phyloP scores from a whole-genome alignment of 2,888 invertebrate genomes.

The Hirtodrosophila alboralis region DNA sequence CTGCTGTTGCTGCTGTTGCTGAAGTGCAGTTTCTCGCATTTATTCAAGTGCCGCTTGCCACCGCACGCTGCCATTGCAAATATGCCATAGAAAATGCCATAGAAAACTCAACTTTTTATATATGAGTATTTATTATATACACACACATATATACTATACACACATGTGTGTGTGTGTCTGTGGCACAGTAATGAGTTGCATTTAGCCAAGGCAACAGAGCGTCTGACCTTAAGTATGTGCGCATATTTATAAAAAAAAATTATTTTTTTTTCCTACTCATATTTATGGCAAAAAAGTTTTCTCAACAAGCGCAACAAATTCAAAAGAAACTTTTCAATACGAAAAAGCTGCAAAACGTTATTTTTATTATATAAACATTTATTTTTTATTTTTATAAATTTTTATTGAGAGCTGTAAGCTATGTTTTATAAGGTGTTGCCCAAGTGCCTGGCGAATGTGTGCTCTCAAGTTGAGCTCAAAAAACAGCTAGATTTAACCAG shows the following conservation, averaged over 20 bases:
- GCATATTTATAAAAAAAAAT: too few relatives aligned
- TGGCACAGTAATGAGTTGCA: constrained; percentile 70
- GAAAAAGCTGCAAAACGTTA: constrained; percentile 25
- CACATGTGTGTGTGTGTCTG: constrained; percentile 33
- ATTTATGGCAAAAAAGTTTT: constrained; percentile 36
- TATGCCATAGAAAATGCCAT: constrained; percentile 69
- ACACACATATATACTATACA: constrained; percentile 8
- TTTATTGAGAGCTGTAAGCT: too few relatives aligned
- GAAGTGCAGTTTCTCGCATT: constrained; percentile 53
- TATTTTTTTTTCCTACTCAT: too few relatives aligned
- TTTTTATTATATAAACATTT: constrained; percentile 11
- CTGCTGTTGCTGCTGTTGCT: constrained; percentile 46
- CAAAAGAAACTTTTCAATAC: constrained; percentile 42
- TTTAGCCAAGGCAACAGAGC: constrained; percentile 64
- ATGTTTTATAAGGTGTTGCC: constrained; percentile 52
- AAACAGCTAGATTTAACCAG: too few relatives aligned
- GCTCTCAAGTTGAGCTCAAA: too few relatives aligned
- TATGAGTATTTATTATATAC: constrained; percentile 53
- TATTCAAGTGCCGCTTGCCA: constrained; percentile 57
- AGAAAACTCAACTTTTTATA: constrained; percentile 30
- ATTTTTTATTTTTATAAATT: constrained; percentile 24
- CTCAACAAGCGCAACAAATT: constrained; percentile 6
- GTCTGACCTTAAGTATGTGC: constrained; percentile 38
- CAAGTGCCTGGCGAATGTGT: constrained; percentile 20
- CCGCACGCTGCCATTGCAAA: constrained; percentile 59